A percentile compares a stretch with the other conserved stretches of the same genome.
Evolutionary conservation across 2,113 vertebrate species (phyloP).

Genomic region (Cavia aperea): DNA sequence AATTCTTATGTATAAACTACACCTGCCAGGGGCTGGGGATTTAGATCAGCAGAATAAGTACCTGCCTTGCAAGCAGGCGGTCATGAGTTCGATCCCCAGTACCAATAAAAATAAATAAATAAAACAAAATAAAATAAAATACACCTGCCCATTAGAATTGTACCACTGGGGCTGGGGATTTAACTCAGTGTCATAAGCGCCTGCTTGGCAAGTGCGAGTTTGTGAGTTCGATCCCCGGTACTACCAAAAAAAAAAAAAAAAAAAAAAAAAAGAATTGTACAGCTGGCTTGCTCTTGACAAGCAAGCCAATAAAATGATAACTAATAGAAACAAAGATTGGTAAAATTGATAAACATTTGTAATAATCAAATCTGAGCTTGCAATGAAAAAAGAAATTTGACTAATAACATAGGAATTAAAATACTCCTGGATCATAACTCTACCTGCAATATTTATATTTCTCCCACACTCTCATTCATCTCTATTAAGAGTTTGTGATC

Average conservation of each 20-base stretch:
- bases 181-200: too few relatives aligned
- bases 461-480: not conserved
- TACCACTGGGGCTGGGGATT: too few relatives aligned
- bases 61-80: too few relatives aligned
- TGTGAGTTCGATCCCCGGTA: too few relatives aligned
- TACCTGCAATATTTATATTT: conserved; percentile 41
- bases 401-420: conserved; percentile 24
- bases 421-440: conserved; percentile 41
- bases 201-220: too few relatives aligned
- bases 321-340: conserved; percentile 53
- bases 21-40: conserved; percentile 11
- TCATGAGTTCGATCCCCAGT: too few relatives aligned
- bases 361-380: conserved; percentile 24
- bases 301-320: conserved; percentile 34
- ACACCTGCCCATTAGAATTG: too few relatives aligned
- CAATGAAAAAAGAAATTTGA: conserved; percentile 29
- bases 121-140: too few relatives aligned
- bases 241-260: too few relatives aligned
- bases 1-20: conserved; percentile 44
- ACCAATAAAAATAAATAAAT: too few relatives aligned
- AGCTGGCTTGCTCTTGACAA: conserved; percentile 45
- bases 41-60: too few relatives aligned
- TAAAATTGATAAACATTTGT: conserved; percentile 46
- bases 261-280: not conserved
- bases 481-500: conserved; percentile 54